Evolutionary conservation across 2,888 invertebrate genomes (phyloP).

Genomic region (Deroplatys truncata): DNA sequence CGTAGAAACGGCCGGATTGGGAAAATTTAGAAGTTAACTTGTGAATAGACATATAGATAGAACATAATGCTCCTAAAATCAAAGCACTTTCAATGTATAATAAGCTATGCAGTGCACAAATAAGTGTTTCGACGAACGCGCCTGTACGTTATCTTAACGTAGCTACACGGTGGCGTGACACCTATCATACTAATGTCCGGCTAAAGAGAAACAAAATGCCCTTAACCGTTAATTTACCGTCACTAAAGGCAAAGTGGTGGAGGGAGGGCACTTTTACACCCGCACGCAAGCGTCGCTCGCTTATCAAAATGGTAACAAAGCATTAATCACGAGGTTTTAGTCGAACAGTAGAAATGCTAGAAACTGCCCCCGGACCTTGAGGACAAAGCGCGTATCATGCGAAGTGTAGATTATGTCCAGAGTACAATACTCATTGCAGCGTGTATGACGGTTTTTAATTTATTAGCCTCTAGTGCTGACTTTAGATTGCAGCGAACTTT

Average conservation of each 20-base stretch:
- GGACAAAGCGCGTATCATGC: not conserved
- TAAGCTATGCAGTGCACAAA: too few species aligned
- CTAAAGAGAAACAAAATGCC: conserved; percentile 23
- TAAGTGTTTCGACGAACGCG: too few species aligned
- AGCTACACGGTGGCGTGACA: conserved; percentile 1
- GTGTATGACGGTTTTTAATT: too few species aligned
- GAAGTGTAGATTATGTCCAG: not conserved
- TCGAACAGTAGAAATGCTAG: not conserved
- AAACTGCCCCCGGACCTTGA: not conserved
- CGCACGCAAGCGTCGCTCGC: not conserved
- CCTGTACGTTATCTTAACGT: not conserved
- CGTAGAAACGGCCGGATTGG: too few species aligned
- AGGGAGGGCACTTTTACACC: not conserved
- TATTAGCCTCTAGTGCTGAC: too few species aligned
- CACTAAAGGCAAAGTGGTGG: not conserved
- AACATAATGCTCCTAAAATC: too few species aligned
- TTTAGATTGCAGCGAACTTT: too few species aligned
- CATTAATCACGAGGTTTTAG: not conserved
- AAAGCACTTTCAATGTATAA: too few species aligned
- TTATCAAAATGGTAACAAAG: not conserved
- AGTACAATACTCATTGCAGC: not conserved
- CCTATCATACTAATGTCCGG: conserved; percentile 5
- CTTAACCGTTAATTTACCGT: conserved; percentile 22
- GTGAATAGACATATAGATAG: too few species aligned
- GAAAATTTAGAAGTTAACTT: too few species aligned